Conservation (phyloP, 37 sponge, comb jelly and placozoan genomes). For the Halichondria panicea region DNA sequence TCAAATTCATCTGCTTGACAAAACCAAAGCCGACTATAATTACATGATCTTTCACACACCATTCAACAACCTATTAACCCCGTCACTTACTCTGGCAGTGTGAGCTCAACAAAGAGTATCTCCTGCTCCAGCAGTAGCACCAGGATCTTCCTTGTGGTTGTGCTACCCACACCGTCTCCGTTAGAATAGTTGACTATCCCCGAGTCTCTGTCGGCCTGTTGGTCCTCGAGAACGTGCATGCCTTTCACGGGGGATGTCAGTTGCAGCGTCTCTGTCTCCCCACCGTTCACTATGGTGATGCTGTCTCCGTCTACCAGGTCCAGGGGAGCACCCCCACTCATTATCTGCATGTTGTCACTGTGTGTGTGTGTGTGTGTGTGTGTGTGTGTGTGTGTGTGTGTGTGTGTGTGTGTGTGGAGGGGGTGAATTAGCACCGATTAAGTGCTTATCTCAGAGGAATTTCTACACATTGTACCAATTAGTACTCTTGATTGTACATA, state of each 20-base stretch:
- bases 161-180: neutral
- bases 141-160: constrained; percentile 51
- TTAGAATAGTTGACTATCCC: constrained; percentile 66
- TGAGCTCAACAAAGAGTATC: constrained; percentile 69
- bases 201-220: constrained; percentile 71
- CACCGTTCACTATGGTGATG: constrained; percentile 46
- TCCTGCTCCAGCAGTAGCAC: constrained; percentile 80
- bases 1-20: too few relatives aligned
- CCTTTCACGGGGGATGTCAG: constrained; percentile 72
- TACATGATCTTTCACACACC: too few relatives aligned
- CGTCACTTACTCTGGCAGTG: constrained; percentile 73
- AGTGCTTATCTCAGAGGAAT: neutral
- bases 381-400: too few relatives aligned
- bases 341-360: constrained; percentile 65
- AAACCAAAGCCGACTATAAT: too few relatives aligned
- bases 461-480: neutral
- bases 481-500: too few relatives aligned
- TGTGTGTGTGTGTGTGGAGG: too few relatives aligned
- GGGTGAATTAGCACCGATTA: neutral
- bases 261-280: constrained; percentile 49
- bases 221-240: constrained; percentile 67
- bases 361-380: neutral
- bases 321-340: constrained; percentile 71
- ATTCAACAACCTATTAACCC: neutral
- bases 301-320: constrained; percentile 65